A percentile compares a stretch with the other conserved stretches of the same genome.
Evolutionary conservation across 2,888 invertebrate species (phyloP).

Genomic region (Rotaria socialis): DNA sequence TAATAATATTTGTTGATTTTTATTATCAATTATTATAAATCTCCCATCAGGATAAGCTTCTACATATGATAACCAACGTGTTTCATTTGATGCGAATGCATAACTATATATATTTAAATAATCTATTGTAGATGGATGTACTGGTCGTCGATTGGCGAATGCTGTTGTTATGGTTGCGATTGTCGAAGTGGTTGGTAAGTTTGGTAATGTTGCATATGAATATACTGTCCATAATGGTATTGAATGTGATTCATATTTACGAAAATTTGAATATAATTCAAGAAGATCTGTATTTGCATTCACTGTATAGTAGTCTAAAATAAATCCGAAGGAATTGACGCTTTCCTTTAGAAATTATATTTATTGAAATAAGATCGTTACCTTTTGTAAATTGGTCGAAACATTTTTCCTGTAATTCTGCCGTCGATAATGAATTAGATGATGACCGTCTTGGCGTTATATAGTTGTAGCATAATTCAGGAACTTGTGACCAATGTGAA

Average conservation of each 20-base stretch:
- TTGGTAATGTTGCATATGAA: not conserved
- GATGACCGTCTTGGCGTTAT: not conserved
- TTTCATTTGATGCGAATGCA: not conserved
- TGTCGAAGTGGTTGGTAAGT: not conserved
- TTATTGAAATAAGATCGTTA: not conserved
- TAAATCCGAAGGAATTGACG: not conserved
- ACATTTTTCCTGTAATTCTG: not conserved
- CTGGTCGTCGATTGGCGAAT: not conserved
- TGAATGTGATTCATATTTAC: not conserved
- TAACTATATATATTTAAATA: not conserved
- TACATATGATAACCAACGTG: not conserved
- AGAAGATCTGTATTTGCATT: conserved; percentile 1
- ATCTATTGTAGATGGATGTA: not conserved
- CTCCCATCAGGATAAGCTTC: conserved; percentile 13
- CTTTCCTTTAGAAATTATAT: no score
- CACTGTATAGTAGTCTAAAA: not conserved
- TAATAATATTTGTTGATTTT: conserved; percentile 3
- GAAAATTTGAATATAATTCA: conserved; percentile 29
- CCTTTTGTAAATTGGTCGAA: conserved; percentile 8
- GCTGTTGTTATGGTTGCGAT: not conserved
- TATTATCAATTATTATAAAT: conserved; percentile 9
- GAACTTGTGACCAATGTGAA: conserved; percentile 2
- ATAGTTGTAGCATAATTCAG: not conserved
- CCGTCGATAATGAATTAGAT: not conserved
- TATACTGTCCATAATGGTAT: not conserved